Evolutionary conservation across 2,888 invertebrate genomes (phyloP).

Genomic region (Coelinius sp.): DNA sequence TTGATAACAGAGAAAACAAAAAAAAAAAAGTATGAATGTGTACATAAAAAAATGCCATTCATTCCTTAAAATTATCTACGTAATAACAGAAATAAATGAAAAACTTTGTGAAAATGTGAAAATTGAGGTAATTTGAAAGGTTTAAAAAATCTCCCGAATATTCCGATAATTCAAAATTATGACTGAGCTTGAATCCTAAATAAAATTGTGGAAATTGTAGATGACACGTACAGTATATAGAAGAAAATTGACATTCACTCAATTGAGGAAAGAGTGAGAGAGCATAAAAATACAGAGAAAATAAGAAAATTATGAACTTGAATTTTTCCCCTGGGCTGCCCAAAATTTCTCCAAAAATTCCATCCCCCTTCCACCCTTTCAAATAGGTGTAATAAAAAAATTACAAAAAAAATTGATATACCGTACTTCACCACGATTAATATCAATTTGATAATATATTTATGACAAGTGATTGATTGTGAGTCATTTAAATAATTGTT

Average conservation of each 20-base stretch:
- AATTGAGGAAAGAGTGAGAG: neutral
- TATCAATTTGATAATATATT: constrained; percentile 50
- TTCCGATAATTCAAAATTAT: constrained; percentile 8
- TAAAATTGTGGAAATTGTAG: neutral
- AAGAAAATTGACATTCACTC: neutral
- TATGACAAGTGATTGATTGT: constrained; percentile 64
- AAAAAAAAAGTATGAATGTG: constrained; percentile 23
- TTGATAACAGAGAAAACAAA: constrained; percentile 14
- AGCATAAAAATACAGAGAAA: neutral
- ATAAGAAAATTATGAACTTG: neutral
- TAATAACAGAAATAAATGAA: neutral
- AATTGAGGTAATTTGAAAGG: constrained; percentile 9
- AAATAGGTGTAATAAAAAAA: constrained; percentile 20
- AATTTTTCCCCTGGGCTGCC: neutral
- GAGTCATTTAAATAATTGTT: constrained; percentile 70
- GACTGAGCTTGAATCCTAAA: constrained; percentile 15
- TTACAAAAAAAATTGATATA: constrained; percentile 61
- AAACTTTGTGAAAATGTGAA: neutral
- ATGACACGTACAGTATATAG: neutral
- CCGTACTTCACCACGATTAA: constrained; percentile 65
- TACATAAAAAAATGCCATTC: neutral
- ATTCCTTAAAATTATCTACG: neutral
- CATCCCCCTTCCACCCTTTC: constrained; percentile 45
- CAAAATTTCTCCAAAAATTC: constrained; percentile 41
- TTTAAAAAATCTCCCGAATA: constrained; percentile 14